phyloP scores from a whole-genome alignment of 30 jellyfish, hydroid and myxozoan genomes.

The Turritopsis dohrnii region DNA sequence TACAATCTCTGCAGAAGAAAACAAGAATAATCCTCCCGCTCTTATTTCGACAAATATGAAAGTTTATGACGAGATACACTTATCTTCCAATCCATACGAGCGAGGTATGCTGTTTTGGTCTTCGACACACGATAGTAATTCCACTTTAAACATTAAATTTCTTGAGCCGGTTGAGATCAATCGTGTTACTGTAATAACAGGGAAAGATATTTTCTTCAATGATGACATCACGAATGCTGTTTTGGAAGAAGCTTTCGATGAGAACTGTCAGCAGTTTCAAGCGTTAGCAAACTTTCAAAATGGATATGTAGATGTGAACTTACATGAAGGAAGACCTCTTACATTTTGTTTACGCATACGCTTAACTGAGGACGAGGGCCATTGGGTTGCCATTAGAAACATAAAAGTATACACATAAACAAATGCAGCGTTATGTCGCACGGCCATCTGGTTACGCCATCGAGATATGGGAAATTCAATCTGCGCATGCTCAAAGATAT shows the following conservation, averaged over 20 bases:
- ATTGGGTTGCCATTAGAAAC: neutral
- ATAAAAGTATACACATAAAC: neutral
- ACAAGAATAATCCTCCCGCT: slow-evolving; percentile 8
- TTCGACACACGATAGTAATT: neutral
- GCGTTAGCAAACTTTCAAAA: neutral
- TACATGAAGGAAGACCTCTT: neutral
- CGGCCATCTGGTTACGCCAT: too few relatives aligned
- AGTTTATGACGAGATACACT: neutral
- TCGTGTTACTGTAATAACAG: neutral
- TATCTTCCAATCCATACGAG: slow-evolving; percentile 4
- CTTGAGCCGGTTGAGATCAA: neutral
- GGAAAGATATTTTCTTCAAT: neutral
- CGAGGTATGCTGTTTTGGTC: slow-evolving; percentile 1
- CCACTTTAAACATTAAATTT: neutral
- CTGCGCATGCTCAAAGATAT: too few relatives aligned
- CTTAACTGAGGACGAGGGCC: neutral
- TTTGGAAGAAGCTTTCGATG: slow-evolving; percentile 1
- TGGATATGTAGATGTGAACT: neutral
- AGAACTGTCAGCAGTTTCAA: neutral
- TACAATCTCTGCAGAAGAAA: neutral
- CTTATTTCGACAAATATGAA: slow-evolving; percentile 2
- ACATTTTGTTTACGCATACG: slow-evolving; percentile 9
- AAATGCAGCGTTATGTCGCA: neutral
- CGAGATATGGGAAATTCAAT: too few relatives aligned
- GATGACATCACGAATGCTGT: slow-evolving; percentile 17